Base-by-base conservation (phyloP, 2,888 invertebrate genomes). In the Drosophila anomelani region DNA sequence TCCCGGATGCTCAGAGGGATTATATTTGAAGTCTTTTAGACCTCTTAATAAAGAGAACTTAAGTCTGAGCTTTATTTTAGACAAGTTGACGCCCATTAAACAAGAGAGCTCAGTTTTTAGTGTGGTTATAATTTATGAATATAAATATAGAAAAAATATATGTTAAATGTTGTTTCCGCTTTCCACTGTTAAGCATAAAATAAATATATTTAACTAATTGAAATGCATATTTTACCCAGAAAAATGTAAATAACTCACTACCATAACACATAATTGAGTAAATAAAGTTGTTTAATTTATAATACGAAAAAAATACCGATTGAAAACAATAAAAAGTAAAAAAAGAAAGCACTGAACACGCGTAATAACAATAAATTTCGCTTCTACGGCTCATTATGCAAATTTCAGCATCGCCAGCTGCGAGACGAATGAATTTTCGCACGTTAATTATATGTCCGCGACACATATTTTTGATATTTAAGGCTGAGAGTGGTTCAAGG, bases 251-350 rank as follows among this genome's bases (percentile, higher is more conserved):
- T 87, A 87, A 75, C 72, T 79, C 81, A 79, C 74, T 73, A 78
- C 59, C 72, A 58, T 80, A 88, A 88, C 51, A 88, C 51, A 70
- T 72, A 83, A 86, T 81, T 81, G 81, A 79, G 76, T 87, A 88
- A 86, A 86, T 89, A 86, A 86, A 89, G 88, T 86, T 89, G 79
- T 88, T 89, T 89, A 85, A 81, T 89, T 89, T 86, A 83, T 85
- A 89, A 81, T 76, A 59, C 29, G 29, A 29, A 29, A 29, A 29
- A 66, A 70, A 64, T 1, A 20, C 20, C 20, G 54, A 46, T 55
- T 49, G 61, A 47, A 13, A 51, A 47, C 44, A 47, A 53, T 41
- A 51, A 47, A 51, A 10, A 17, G 34, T 34, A 51, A 51, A 67
- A 57, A 46, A 46, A 3, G 43, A 62, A 66, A 44, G 39, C 38